Percentiles rank a stretch among this genome's conserved stretches.
phyloP scores from a whole-genome alignment of 1,140 invertebrate genomes.

The Tetramorium parvispinum region DNA sequence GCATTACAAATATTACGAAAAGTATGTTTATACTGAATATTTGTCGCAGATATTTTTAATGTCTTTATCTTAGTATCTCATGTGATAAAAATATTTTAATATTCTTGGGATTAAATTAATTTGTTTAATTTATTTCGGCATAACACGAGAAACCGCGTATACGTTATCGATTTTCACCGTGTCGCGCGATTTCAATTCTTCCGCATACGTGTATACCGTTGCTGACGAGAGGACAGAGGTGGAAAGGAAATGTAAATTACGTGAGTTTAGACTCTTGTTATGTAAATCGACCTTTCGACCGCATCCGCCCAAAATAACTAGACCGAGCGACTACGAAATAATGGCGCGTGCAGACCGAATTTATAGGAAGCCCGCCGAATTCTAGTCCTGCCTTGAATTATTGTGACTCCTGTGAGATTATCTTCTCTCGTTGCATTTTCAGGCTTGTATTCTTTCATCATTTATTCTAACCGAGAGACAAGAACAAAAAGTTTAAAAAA shows the following conservation, averaged over 20 bases:
- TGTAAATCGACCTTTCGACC: slow-evolving; percentile 65
- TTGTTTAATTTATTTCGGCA: not conserved
- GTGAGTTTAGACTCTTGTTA: slow-evolving; percentile 65
- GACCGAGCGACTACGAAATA: slow-evolving; percentile 25
- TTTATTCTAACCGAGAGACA: not conserved
- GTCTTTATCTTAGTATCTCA: not conserved
- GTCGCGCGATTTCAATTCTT: slow-evolving; percentile 7
- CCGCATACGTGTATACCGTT: not conserved
- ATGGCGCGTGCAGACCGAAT: slow-evolving; percentile 42
- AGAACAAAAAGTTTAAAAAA: not conserved
- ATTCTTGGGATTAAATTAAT: not conserved
- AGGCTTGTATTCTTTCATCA: not conserved
- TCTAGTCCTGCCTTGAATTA: not conserved
- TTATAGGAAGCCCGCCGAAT: slow-evolving; percentile 44
- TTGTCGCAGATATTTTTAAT: not conserved
- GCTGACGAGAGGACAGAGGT: slow-evolving; percentile 5
- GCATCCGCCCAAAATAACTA: slow-evolving; percentile 58
- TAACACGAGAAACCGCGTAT: not conserved
- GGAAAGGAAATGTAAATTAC: slow-evolving; percentile 69
- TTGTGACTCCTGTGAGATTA: not conserved
- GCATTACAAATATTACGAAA: not conserved
- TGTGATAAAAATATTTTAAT: not conserved
- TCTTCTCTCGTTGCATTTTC: not conserved
- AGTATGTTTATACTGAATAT: slow-evolving; percentile 13
- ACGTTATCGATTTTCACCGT: slow-evolving; percentile 54